Evolutionary conservation across 2,113 vertebrate species (phyloP).

Genomic region (Macrotus californicus): DNA sequence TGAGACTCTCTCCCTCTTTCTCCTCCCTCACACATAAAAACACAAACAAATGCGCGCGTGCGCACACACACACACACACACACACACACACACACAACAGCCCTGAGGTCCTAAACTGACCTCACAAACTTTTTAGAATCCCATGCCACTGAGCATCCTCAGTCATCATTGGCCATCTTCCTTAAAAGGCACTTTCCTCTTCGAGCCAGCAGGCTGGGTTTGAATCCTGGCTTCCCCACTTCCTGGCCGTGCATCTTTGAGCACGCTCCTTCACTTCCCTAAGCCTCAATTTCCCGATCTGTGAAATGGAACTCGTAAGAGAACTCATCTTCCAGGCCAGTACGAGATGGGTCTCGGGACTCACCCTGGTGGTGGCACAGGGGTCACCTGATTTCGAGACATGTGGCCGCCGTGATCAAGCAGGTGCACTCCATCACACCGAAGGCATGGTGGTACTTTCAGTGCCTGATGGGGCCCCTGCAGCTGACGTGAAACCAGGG

Average conservation of each 20-base stretch:
- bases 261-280: neutral
- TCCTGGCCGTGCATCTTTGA: neutral
- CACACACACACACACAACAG: neutral
- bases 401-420: fast-evolving
- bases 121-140: neutral
- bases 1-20: neutral
- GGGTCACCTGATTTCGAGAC: neutral
- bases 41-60: no score
- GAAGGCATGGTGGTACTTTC: neutral
- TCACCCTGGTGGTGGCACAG: neutral
- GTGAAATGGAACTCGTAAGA: neutral
- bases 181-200: neutral
- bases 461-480: neutral
- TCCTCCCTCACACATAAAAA: no score
- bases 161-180: neutral
- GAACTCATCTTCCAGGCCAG: neutral
- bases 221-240: neutral
- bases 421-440: neutral
- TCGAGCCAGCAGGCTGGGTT: neutral
- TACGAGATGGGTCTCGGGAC: neutral
- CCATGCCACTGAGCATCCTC: neutral
- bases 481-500: neutral
- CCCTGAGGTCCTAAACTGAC: neutral
- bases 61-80: no score
- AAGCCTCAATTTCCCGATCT: neutral